These are phyloP conservation scores for Antheraea assamensis DNA, from an alignment of 2,888 invertebrate species.

Conservation along the genomic window DNA sequence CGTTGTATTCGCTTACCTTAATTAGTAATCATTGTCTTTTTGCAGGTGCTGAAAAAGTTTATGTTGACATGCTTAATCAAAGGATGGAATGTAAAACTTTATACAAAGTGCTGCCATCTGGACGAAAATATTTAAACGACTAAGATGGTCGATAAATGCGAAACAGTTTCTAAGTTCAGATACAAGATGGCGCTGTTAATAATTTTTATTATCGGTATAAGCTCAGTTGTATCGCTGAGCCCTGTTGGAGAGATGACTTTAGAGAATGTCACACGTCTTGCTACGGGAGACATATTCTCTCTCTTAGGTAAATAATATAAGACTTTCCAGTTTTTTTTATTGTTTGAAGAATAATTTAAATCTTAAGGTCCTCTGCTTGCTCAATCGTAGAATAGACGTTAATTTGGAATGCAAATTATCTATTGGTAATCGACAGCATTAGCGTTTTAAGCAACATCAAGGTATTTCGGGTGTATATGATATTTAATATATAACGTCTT, in stretches of 20 bases:
- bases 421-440: background rate
- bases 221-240: constrained; percentile 40
- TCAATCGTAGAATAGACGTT: background rate
- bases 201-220: constrained; percentile 43
- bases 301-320: constrained; percentile 67
- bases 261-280: constrained; percentile 81
- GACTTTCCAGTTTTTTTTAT: background rate
- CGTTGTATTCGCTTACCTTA: background rate
- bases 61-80: constrained; percentile 29
- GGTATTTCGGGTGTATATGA: too few species aligned
- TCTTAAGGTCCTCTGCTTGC: background rate
- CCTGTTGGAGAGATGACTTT: constrained; percentile 65
- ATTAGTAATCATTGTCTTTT: constrained; percentile 27
- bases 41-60: constrained; percentile 42
- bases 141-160: constrained; percentile 26
- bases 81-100: constrained; percentile 30
- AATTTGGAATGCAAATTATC: background rate
- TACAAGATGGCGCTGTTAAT: constrained; percentile 62
- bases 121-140: constrained; percentile 43
- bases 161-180: constrained; percentile 31
- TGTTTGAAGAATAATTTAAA: too few species aligned
- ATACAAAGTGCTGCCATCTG: constrained; percentile 43
- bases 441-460: background rate
- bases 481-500: background rate
- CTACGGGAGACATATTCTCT: constrained; percentile 83